Evolutionary conservation across 1,140 invertebrate species (phyloP), one percentile per base, ranked within the genome.

Genomic region (Anagrus nilaparvatae): DNA sequence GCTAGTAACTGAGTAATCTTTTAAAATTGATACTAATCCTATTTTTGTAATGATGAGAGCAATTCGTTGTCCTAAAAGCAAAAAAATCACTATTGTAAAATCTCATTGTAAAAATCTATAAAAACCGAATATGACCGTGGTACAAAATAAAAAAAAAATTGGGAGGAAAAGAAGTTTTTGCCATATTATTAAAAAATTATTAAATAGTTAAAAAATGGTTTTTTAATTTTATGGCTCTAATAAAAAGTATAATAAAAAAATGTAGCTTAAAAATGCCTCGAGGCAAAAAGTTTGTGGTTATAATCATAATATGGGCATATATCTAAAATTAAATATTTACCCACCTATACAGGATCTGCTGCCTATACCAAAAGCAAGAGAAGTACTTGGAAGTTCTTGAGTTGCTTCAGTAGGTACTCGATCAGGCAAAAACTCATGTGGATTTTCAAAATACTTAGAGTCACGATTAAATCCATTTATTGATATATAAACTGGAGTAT

Each of bases 11-110:
- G 51, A 48, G 46, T 65, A 70, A 3, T 61, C 47, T 33, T 50
- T 59, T 7, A 76, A 19, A 17, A 76, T 60, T 7, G 61, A 63
- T 2, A 65, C 61, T 17, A 76, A 30, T 3, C 73, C 74, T 20
- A 81, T 47, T 61, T 82, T 83, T 0, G 73, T 65, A 52, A 82
- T 74, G 38, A 82, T 49, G 4, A 72, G 17, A 7, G 76, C 79
- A 27, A 84, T 74, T 29, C 79, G 64, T 55, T 71, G 66, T 16
- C 76, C 78, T 67, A 38, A 39, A 58, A 48, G 51, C 44, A 29
- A 24, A 29, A 46, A 4, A 41, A 5, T 5, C 10, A 14, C 28
- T 33, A 19, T 8, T 25, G 12, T 25, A 6, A 25, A 25, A 25
- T 8, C 24, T 25, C 24, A 8, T 8, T 8, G 12, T 25, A 25